Percentiles rank a stretch among this genome's conserved stretches.
phyloP scores from a whole-genome alignment of 2,797 vertebrate genomes.

The Centropyge bicolor region DNA sequence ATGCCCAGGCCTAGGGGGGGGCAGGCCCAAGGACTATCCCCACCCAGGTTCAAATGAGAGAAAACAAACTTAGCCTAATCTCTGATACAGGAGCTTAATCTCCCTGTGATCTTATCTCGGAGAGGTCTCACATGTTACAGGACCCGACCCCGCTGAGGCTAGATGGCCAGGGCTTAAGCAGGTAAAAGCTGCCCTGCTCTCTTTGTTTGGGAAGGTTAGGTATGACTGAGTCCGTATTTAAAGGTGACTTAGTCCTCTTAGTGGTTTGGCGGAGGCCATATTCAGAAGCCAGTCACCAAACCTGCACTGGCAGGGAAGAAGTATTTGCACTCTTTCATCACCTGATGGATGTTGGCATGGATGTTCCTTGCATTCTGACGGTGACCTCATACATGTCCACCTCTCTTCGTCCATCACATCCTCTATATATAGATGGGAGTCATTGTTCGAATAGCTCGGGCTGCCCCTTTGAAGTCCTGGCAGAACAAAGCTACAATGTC shows the following conservation, averaged over 20 bases:
- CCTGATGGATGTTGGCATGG: constrained; percentile 71
- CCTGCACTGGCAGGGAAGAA: constrained; percentile 58
- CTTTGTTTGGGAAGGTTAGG: constrained; percentile 58
- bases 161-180: constrained; percentile 67
- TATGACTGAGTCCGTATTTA: constrained; percentile 53
- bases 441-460: constrained; percentile 80
- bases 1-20: constrained; percentile 84
- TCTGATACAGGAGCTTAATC: constrained; percentile 82
- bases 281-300: constrained; percentile 69
- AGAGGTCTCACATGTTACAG: constrained; percentile 62
- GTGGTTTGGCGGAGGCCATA: constrained; percentile 44
- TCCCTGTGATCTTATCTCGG: constrained; percentile 76
- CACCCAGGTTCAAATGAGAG: constrained; percentile 81
- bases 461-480: constrained; percentile 82
- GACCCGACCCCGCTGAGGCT: constrained; percentile 35
- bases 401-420: constrained; percentile 82
- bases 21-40: constrained; percentile 77
- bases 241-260: constrained; percentile 68
- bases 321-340: constrained; percentile 84
- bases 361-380: constrained; percentile 71
- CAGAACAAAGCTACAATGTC: constrained; percentile 83
- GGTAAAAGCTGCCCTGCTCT: constrained; percentile 60
- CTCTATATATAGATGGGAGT: constrained; percentile 84
- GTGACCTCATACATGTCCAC: constrained; percentile 82
- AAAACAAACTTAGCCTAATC: constrained; percentile 83